These are phyloP conservation scores for Phalacrocorax brasilianus DNA, from an alignment of 2,113 vertebrate genomes.

Conservation along the genomic window DNA sequence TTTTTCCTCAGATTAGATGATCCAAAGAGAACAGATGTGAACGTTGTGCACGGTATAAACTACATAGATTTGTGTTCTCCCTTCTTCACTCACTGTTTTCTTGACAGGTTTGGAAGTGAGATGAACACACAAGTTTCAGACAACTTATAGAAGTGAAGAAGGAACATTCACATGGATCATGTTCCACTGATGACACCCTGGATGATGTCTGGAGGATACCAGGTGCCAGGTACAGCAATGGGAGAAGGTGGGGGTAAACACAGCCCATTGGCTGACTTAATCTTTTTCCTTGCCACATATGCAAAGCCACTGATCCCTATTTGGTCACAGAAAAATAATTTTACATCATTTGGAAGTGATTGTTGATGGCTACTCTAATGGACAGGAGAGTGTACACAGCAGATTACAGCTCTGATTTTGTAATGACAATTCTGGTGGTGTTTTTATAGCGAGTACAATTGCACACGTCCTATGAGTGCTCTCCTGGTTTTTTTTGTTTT, in stretches of 20 bases:
- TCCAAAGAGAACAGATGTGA: not conserved
- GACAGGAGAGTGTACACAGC: not conserved
- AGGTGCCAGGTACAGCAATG: not conserved
- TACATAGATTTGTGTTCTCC: not conserved
- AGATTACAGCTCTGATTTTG: not conserved
- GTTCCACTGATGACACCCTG: not conserved
- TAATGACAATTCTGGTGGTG: not conserved
- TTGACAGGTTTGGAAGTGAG: not conserved
- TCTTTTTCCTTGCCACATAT: not conserved
- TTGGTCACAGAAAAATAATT: not conserved
- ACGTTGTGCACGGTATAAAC: not conserved
- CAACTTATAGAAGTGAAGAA: not conserved
- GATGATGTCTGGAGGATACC: not conserved
- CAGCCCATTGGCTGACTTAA: fast-evolving
- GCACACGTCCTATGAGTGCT: not conserved
- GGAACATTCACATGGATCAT: not conserved
- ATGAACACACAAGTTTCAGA: not conserved
- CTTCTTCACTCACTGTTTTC: not conserved
- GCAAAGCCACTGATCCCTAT: not conserved
- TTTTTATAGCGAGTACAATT: not conserved
- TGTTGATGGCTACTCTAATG: not conserved
- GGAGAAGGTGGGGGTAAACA: not conserved
- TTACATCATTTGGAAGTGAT: not conserved
- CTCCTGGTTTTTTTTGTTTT: too few species aligned
- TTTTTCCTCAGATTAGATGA: not conserved